phyloP scores from a whole-genome alignment of 2,797 vertebrate genomes.

The Poeciliopsis paucimaculata region DNA sequence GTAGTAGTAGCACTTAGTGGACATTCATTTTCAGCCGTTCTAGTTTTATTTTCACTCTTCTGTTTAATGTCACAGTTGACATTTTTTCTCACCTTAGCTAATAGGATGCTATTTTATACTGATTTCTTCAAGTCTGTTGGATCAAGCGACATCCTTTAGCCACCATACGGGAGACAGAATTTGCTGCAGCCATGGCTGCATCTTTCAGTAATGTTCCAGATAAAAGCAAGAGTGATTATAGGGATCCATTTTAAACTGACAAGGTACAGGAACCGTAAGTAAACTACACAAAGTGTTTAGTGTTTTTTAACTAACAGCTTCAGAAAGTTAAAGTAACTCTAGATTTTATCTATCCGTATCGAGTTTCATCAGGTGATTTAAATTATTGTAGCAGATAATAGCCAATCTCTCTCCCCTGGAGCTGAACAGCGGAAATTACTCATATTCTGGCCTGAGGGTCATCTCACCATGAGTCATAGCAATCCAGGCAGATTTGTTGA shows the following conservation, averaged over 20 bases:
- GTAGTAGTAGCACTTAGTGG: background rate
- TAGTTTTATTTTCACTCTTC: background rate
- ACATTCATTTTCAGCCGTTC: background rate
- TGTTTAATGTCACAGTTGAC: background rate
- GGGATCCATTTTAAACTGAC: background rate
- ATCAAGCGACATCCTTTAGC: background rate
- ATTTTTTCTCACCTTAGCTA: background rate
- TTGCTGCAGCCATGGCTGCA: background rate
- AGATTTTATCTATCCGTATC: background rate
- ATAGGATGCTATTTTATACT: background rate
- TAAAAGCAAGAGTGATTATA: background rate
- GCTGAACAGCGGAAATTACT: slow-evolving; percentile 40
- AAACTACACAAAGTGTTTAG: background rate
- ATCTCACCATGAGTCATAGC: slow-evolving; percentile 60
- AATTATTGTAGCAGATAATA: slow-evolving; percentile 17
- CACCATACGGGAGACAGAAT: background rate
- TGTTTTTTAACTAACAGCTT: background rate
- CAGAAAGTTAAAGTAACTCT: background rate
- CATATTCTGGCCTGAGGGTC: slow-evolving; percentile 45
- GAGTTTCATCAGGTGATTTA: background rate
- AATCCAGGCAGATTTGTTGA: slow-evolving; percentile 55
- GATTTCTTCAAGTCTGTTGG: background rate
- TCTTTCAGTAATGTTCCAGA: background rate
- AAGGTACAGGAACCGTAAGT: background rate
- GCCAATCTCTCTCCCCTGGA: slow-evolving; percentile 33